A percentile compares a stretch with the other conserved stretches of the same genome.
Conservation (phyloP, 2,113 vertebrate genomes). For the Trogon surrucura region DNA sequence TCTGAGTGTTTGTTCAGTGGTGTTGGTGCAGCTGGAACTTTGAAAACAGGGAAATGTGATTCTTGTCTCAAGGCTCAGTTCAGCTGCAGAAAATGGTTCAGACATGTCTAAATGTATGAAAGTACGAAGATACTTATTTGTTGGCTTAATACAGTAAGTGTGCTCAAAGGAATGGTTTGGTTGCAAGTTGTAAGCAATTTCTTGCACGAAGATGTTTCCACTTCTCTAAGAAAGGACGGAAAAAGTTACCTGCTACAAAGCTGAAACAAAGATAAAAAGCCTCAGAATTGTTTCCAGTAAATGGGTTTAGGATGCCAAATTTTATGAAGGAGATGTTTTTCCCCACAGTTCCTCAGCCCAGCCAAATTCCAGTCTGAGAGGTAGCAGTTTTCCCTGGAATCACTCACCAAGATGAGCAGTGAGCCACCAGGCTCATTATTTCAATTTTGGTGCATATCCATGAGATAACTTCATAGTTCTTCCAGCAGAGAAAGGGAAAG, state of each 20-base stretch:
- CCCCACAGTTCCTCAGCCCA: neutral
- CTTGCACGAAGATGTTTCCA: neutral
- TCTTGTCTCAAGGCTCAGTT: neutral
- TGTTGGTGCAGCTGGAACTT: neutral
- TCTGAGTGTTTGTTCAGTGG: neutral
- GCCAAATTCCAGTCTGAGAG: neutral
- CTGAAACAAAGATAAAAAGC: neutral
- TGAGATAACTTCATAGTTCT: neutral
- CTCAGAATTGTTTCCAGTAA: neutral
- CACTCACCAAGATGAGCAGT: neutral
- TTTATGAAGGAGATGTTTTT: neutral
- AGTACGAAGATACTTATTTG: neutral
- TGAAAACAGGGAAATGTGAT: neutral
- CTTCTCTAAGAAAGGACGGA: neutral
- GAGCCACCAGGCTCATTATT: neutral
- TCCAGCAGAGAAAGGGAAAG: neutral
- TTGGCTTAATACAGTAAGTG: neutral
- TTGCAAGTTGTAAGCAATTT: neutral
- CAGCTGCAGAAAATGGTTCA: neutral
- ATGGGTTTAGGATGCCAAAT: neutral
- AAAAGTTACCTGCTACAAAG: neutral
- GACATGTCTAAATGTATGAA: neutral
- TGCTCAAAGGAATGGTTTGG: neutral
- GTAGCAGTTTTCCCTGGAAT: neutral
- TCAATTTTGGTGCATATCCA: neutral